Conservation (phyloP, 2,113 vertebrate genomes). For the Rhinolophus sinicus region DNA sequence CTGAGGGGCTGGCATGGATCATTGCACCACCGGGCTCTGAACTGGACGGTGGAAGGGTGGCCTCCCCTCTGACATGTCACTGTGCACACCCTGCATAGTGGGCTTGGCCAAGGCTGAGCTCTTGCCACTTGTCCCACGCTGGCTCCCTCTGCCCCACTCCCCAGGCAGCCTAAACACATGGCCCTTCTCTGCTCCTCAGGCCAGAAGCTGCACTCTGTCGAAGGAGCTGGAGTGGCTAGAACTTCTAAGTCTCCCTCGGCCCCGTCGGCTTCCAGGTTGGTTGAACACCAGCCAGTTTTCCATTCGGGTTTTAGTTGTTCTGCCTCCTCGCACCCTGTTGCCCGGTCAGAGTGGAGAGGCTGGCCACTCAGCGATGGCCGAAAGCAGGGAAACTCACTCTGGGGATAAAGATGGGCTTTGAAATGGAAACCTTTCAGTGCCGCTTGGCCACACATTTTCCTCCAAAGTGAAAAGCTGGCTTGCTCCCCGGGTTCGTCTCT, state of each 20-base stretch:
- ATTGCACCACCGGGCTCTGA: neutral
- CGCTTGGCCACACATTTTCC: neutral
- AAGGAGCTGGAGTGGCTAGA: neutral
- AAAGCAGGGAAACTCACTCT: neutral
- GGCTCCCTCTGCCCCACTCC: neutral
- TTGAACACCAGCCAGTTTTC: neutral
- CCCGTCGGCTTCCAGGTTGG: neutral
- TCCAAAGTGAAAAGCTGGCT: slow-evolving; percentile 58
- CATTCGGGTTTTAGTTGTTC: neutral
- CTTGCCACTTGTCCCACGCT: neutral
- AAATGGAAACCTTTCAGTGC: neutral
- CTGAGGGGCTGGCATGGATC: neutral
- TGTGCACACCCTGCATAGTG: neutral
- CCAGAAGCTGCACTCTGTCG: neutral
- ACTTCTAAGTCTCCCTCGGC: neutral
- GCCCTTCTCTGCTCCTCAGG: neutral
- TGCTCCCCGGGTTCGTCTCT: neutral
- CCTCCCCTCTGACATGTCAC: neutral
- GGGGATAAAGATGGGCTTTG: neutral
- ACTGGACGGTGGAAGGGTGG: neutral
- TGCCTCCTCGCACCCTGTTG: neutral
- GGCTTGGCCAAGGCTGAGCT: neutral
- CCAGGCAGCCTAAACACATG: neutral
- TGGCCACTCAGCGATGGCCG: neutral
- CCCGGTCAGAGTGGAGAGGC: neutral